These are phyloP conservation scores for Chirona hameri DNA, from an alignment of 2,888 invertebrate species.

Conservation along the genomic window DNA sequence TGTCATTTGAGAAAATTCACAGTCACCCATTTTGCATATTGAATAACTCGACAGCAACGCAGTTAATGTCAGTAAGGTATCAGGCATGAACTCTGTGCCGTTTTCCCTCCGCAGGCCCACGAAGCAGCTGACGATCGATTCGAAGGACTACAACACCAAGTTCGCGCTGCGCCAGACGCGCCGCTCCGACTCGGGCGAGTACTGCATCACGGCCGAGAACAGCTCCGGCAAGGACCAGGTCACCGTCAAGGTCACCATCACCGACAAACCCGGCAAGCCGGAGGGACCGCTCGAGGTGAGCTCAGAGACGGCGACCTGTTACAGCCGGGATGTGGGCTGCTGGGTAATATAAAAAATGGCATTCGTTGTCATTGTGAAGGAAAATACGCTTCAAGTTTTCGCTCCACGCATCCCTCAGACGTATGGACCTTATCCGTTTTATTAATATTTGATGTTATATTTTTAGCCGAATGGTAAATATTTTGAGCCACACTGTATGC, in stretches of 20 bases:
- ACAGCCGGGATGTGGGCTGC: not conserved
- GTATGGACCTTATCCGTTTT: no score
- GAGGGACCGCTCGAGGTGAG: slow-evolving; percentile 80
- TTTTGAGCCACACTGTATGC: no score
- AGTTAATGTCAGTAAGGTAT: no score
- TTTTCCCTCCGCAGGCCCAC: slow-evolving; percentile 42
- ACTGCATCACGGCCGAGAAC: slow-evolving; percentile 79
- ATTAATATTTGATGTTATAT: no score
- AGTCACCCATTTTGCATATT: no score
- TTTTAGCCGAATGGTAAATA: no score
- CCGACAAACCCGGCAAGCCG: slow-evolving; percentile 81
- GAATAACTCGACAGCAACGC: no score
- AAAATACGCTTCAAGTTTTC: no score
- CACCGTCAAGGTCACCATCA: slow-evolving; percentile 73
- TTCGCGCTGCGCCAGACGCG: slow-evolving; percentile 74
- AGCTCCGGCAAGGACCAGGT: slow-evolving; percentile 82
- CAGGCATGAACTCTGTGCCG: not conserved
- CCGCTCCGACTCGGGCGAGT: slow-evolving; percentile 80
- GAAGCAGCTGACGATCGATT: slow-evolving; percentile 75
- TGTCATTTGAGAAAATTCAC: no score
- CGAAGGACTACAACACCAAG: slow-evolving; percentile 82
- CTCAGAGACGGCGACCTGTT: not conserved
- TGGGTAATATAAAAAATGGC: no score
- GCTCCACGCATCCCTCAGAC: no score
- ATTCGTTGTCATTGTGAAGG: no score